Evolutionary conservation across 2,113 vertebrate species (phyloP), one percentile per base, ranked within the genome.

Genomic region (Turnix velox): DNA sequence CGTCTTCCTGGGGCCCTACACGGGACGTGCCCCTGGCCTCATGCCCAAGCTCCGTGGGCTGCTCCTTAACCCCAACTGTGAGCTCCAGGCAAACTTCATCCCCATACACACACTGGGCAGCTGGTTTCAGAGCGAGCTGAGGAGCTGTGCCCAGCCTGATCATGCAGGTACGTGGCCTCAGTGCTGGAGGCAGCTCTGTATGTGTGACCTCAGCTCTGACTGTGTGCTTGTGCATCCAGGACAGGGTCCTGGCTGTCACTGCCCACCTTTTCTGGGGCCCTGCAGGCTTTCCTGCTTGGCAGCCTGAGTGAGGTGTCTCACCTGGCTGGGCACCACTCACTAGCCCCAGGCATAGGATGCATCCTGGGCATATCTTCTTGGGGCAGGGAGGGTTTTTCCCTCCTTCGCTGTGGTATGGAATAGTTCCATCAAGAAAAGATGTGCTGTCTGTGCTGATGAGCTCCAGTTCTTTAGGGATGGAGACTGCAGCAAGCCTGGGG

Each of bases 61-160:
- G 79, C 97, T 99, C 40, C 98, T 98, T 84, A 99, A 99, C 94
- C 98, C 98, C 35, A 99, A 98, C 96, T 98, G 98, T 8, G 98
- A 98, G 93, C 98, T 99, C 86, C 98, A 99, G 96, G 98, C 98
- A 96, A 98, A 98, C 91, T 99, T 98, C 93, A 96, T 98, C 90
- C 98, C 98, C 30, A 93, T 98, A 28, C 98, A 99, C 72, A 98
- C 98, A 0, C 91, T 99, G 88, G 98, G 97, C 69, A 97, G 87
- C 78, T 98, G 98, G 98, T 91, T 97, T 92, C 91, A 20, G 87
- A 93, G 95, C 4, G 97, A 97, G 33, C 88, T 96, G n/a, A n/a
- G 27, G 9, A 63, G 35, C 42, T 84, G 77, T 61, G 61, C 68
- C 83, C 65, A 4, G 12, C 3, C 59, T 18, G 76, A 84, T 8